Base-by-base conservation (phyloP, 2,113 vertebrate genomes). In the Peromyscus leucopus region DNA sequence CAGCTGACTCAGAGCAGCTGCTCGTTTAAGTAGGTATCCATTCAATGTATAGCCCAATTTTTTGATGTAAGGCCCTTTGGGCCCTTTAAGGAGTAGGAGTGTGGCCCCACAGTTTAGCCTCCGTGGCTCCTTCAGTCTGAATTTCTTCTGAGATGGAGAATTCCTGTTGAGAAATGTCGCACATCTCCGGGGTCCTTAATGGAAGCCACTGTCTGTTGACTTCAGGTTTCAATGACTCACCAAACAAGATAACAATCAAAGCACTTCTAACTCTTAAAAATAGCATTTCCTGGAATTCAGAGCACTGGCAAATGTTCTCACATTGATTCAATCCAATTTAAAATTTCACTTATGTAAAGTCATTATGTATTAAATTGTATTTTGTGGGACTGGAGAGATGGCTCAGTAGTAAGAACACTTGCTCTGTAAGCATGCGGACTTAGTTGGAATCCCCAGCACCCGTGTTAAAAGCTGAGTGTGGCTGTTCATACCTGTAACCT, bases 91-190 rank as follows among this genome's bases (percentile, higher is more conserved):
- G 15, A 79, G 26, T 88, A 6, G 46, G 7, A 28, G 5, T 24
- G 17, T 78, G 89, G 13, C 91, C 83, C 90, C 92, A 57, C 67
- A n/a, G 13, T 91, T 84, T 90, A 95, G 85, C 42, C 28, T 91
- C 89, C 42, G 59, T 31, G 4, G n/a, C 72, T 93, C 63, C 61
- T 75, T 79, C 85, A 80, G 69, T 85, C 72, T 89, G 5, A 55
- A 48, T 92, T 93, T 92, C 42, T 92, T 84, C 59, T 95, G 48
- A 42, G 48, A 42, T 65, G 63, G 59, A 82, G 55, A 95, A 75
- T 72, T 76, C 28, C 39, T 79, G 28, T 65, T 78, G 21, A 83
- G 51, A 92, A 92, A 46, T 69, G 12, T 61, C 59, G 94, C 84
- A 22, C 51, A 63, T 82, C 61, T 82, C 82, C 67, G 26, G 75